phyloP scores from a whole-genome alignment of 2,888 invertebrate species.

The Eucriotettix oculatus region DNA sequence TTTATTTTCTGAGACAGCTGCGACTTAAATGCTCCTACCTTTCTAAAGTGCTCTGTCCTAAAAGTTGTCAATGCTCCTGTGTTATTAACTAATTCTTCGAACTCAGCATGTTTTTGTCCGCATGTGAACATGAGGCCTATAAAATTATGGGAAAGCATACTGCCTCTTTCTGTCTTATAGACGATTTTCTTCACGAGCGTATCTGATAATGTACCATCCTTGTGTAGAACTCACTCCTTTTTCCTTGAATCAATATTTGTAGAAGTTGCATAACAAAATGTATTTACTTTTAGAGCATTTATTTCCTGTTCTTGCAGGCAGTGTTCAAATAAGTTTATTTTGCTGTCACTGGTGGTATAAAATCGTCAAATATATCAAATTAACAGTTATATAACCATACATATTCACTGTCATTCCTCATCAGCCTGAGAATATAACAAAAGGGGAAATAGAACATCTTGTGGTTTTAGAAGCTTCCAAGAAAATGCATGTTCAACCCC shows the following conservation, averaged over 20 bases:
- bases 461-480: slow-evolving; percentile 91
- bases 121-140: slow-evolving; percentile 70
- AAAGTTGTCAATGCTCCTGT: too few relatives aligned
- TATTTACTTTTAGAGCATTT: slow-evolving; percentile 87
- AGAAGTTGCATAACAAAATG: slow-evolving; percentile 69
- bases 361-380: slow-evolving; percentile 97
- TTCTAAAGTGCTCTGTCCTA: too few relatives aligned
- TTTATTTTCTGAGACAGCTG: too few relatives aligned
- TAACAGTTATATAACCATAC: slow-evolving; percentile 93
- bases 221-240: slow-evolving; percentile 94
- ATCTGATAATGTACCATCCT: slow-evolving; percentile 74
- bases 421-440: slow-evolving; percentile 90
- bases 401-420: slow-evolving; percentile 83
- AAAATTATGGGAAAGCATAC: slow-evolving; percentile 80
- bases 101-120: too few relatives aligned
- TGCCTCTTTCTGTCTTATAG: slow-evolving; percentile 87
- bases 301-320: slow-evolving; percentile 84
- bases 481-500: slow-evolving; percentile 80
- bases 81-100: too few relatives aligned
- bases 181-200: slow-evolving; percentile 77
- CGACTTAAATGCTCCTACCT: too few relatives aligned
- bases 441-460: slow-evolving; percentile 89
- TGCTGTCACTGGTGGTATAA: slow-evolving; percentile 86
- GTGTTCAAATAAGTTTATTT: slow-evolving; percentile 81
- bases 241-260: slow-evolving; percentile 53